phyloP scores from a whole-genome alignment of 2,888 invertebrate genomes.

The Erynnis tages region DNA sequence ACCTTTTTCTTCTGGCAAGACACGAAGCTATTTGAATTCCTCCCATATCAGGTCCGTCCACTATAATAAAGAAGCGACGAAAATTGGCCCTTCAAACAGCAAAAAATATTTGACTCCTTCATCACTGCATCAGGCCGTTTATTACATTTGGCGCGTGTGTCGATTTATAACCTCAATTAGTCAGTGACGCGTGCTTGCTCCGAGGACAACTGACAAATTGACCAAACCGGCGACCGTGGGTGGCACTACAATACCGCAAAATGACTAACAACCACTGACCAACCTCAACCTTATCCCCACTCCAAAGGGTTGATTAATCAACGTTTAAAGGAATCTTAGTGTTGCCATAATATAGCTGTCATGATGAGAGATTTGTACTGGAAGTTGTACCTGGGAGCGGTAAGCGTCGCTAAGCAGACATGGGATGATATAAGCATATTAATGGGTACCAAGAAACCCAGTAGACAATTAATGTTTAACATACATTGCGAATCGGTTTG shows the following conservation, averaged over 20 bases:
- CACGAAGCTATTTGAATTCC: not conserved
- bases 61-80: not conserved
- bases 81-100: conserved; percentile 14
- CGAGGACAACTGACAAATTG: conserved; percentile 73
- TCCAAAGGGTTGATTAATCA: conserved; percentile 7
- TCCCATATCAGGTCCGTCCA: not conserved
- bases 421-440: conserved; percentile 31
- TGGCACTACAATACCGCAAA: conserved; percentile 34
- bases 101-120: conserved; percentile 28
- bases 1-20: not conserved
- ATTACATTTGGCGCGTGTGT: conserved; percentile 57
- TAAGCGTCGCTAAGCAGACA: conserved; percentile 27
- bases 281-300: conserved; percentile 29
- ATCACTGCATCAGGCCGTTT: conserved; percentile 49
- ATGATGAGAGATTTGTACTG: conserved; percentile 33
- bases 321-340: not conserved
- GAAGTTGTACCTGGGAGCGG: conserved; percentile 30
- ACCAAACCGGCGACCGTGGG: conserved; percentile 65
- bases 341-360: conserved; percentile 27
- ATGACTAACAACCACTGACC: not conserved
- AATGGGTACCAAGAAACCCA: conserved; percentile 29
- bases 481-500: not conserved
- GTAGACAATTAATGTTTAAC: not conserved
- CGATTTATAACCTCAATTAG: conserved; percentile 77
- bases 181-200: conserved; percentile 60